Base-by-base conservation (phyloP, 2,113 vertebrate species). In the Stictonetta naevosa region DNA sequence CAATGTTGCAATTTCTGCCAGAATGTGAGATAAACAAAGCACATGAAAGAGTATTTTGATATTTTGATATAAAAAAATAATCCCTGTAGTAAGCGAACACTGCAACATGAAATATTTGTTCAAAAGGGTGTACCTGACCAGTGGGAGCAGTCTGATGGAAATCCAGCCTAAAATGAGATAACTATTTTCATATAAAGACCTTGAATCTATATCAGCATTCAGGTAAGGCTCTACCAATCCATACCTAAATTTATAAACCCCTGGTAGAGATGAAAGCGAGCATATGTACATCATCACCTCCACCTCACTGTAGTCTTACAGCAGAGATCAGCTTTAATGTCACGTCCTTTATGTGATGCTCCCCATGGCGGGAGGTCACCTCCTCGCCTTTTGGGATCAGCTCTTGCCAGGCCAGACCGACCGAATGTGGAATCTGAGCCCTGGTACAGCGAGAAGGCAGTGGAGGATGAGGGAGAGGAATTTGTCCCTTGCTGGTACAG, bases 281-380 rank as follows among this genome's bases (percentile, higher is more conserved):
- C 16, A 3, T 36, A 46, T n/a, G 36, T 17, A 13, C 48, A 6
- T 48, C n/a, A 9, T 44, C 83, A 86, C 68, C 53, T 28, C 6
- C 8, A 7, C 20, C 60, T 52, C 8, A 25, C n/a, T 76, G 34
- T 53, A 25, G 48, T n/a, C 46, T 80, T 58, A 50, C 26, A 34
- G 60, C 46, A 29, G 22, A 86, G 46, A 48, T 31, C 21, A 15
- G 55, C 62, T 50, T 6, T 38, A 31, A 48, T 3, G 33, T 10
- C 60, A 3, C 22, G 36, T 25, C 15, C 6, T 34, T 20, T 23
- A 2, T 1, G 0, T 9, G 22, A 8, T 53, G 23, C 42, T 75
- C 10, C 56, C 18, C 31, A 20, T 1, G 8, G 48, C n/a, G 36
- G 9, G 19, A 36, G 66, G 46, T 55, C 82, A 68, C 52, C 53